Percentiles rank a stretch among this genome's conserved stretches.
phyloP scores from a whole-genome alignment of 2,113 vertebrate genomes.

The Elephantulus edwardii region DNA sequence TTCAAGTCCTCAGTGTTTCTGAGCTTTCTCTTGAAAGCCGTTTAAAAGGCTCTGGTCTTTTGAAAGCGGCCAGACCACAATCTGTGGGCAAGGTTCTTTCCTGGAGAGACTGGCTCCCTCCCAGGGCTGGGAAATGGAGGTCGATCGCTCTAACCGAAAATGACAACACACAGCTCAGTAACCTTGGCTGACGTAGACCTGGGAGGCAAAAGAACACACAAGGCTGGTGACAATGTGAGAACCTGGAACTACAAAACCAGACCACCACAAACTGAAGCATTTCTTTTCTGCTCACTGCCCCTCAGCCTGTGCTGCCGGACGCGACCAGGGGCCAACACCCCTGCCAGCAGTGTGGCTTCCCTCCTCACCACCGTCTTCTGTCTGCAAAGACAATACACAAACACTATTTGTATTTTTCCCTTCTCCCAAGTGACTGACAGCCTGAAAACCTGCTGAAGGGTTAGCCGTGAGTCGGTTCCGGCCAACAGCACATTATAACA shows the following conservation, averaged over 20 bases:
- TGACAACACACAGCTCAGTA: not conserved
- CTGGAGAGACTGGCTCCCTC: conserved; percentile 62
- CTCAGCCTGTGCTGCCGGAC: not conserved
- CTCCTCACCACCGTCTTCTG: not conserved
- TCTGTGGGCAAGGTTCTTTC: conserved; percentile 52
- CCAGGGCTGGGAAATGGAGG: conserved; percentile 68
- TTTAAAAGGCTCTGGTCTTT: conserved; percentile 36
- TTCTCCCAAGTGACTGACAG: too few species aligned
- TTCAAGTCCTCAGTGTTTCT: conserved; percentile 38
- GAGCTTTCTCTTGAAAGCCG: conserved; percentile 21
- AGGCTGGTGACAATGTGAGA: not conserved
- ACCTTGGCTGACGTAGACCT: not conserved
- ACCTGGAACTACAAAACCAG: not conserved
- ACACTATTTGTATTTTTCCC: not conserved
- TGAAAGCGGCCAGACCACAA: conserved; percentile 44
- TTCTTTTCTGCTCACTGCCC: not conserved
- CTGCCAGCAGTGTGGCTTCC: not conserved
- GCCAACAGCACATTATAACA: too few species aligned
- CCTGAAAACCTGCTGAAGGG: too few species aligned
- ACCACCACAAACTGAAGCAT: not conserved
- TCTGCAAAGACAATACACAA: not conserved
- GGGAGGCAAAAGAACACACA: not conserved
- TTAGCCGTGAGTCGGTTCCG: too few species aligned
- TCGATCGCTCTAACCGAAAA: not conserved
- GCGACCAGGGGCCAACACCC: not conserved